phyloP scores from a whole-genome alignment of 2,113 vertebrate species.

The Carassius gibelio region DNA sequence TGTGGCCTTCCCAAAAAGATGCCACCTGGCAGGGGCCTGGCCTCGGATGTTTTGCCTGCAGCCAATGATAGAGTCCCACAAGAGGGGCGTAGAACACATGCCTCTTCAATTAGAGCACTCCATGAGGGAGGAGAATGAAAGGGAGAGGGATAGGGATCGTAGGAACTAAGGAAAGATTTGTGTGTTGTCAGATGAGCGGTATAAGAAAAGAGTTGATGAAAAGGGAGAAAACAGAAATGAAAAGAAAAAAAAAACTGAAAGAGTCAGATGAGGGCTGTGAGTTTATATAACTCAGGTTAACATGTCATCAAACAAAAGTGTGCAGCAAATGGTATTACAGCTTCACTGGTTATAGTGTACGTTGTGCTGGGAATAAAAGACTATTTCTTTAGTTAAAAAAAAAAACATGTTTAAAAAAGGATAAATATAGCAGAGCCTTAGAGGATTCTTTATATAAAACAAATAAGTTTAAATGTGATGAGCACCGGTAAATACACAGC shows the following conservation, averaged over 20 bases:
- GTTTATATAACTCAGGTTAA: not conserved
- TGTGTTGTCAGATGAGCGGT: slow-evolving; percentile 13
- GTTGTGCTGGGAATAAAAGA: not conserved
- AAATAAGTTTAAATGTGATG: not conserved
- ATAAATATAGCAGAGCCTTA: not conserved
- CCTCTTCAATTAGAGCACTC: slow-evolving; percentile 60
- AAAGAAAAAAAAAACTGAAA: not conserved
- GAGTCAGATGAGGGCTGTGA: not conserved
- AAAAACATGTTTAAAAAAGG: too few species aligned
- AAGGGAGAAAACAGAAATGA: not conserved
- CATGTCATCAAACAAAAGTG: not conserved
- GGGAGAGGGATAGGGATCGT: slow-evolving; percentile 2
- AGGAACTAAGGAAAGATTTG: not conserved
- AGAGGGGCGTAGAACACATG: slow-evolving; percentile 62
- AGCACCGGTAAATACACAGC: not conserved
- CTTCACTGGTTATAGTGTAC: not conserved
- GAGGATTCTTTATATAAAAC: not conserved
- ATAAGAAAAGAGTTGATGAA: not conserved
- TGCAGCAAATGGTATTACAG: not conserved
- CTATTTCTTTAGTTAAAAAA: not conserved
- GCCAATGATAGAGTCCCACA: slow-evolving; percentile 54
- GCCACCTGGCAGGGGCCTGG: slow-evolving; percentile 55
- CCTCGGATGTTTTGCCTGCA: slow-evolving; percentile 56
- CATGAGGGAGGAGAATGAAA: slow-evolving; percentile 26
- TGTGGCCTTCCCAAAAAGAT: slow-evolving; percentile 50